Percentiles rank a stretch among this genome's conserved stretches.
Evolutionary conservation across 2,888 invertebrate genomes (phyloP).

Genomic region (Drosophila limbata): DNA sequence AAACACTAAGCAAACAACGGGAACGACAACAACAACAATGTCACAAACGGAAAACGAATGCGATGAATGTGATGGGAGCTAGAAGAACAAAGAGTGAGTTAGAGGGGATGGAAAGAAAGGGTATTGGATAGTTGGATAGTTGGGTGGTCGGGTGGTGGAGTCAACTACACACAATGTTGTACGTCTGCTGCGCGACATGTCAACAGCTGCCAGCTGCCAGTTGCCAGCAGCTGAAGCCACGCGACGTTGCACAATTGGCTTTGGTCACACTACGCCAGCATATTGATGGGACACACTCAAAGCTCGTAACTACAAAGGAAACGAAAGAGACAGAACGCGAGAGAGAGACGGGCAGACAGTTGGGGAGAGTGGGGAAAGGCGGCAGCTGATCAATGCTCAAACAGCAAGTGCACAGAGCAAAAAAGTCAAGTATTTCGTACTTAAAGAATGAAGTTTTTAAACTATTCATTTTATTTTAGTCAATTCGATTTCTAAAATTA

Average conservation of each 20-base stretch:
- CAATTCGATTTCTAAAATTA: too few species aligned
- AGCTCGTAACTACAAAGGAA: conserved; percentile 28
- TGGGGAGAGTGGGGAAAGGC: neutral
- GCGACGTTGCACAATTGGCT: conserved; percentile 54
- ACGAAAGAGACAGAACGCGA: conserved; percentile 1
- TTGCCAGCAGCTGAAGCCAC: conserved; percentile 10
- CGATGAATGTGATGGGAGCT: conserved; percentile 22
- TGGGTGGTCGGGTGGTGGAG: neutral
- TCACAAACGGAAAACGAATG: conserved; percentile 60
- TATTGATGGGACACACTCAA: conserved; percentile 57
- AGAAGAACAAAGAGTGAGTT: neutral
- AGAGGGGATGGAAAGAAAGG: neutral
- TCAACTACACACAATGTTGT: conserved; percentile 25
- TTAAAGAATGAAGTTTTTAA: too few species aligned
- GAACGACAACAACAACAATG: conserved; percentile 20
- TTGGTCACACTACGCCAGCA: conserved; percentile 50
- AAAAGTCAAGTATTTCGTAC: neutral
- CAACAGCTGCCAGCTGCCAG: conserved; percentile 54
- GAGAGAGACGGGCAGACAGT: neutral
- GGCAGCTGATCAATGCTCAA: conserved; percentile 24
- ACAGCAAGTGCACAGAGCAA: conserved; percentile 5
- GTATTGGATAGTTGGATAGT: neutral
- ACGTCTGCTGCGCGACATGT: conserved; percentile 44
- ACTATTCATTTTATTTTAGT: too few species aligned
- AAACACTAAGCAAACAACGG: conserved; percentile 68